Conservation (phyloP, 1,140 invertebrate genomes). For the Heterodera schachtii region DNA sequence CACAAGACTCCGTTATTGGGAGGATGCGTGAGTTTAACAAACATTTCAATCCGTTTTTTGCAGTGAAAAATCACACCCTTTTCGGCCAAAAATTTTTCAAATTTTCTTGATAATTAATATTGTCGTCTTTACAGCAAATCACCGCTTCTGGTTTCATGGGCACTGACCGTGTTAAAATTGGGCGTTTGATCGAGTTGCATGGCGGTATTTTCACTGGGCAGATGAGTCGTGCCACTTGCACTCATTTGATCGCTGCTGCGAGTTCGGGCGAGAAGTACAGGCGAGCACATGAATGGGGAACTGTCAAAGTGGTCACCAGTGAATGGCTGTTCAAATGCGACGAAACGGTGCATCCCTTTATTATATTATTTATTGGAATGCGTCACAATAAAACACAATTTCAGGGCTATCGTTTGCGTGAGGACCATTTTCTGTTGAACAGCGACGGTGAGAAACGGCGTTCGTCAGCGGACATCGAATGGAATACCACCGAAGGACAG, state of each 20-base stretch:
- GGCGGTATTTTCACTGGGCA: conserved; percentile 28
- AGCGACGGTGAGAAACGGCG: background rate
- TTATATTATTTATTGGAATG: background rate
- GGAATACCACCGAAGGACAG: no score
- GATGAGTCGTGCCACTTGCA: conserved; percentile 16
- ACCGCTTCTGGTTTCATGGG: conserved; percentile 27
- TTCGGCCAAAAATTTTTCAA: background rate
- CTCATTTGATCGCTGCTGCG: conserved; percentile 15
- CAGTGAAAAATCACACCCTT: no score
- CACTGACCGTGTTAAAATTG: conserved; percentile 8
- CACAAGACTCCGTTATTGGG: conserved; percentile 9
- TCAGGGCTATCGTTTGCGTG: conserved; percentile 5
- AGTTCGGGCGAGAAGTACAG: conserved; percentile 31
- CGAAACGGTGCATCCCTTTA: conserved; percentile 1
- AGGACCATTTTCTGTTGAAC: background rate
- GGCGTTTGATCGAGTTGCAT: conserved; percentile 22
- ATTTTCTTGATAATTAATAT: background rate
- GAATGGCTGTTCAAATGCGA: conserved; percentile 30
- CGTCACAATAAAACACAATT: background rate
- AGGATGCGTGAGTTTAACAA: background rate
- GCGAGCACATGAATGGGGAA: conserved; percentile 18
- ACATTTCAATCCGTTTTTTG: background rate
- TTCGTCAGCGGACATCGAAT: background rate
- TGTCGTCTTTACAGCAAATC: conserved; percentile 2
- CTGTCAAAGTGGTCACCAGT: conserved; percentile 7